A percentile compares a stretch with the other conserved stretches of the same genome.
Conservation (phyloP, 64 coral and sea anemone species). For the Cladopsammia gracilis region DNA sequence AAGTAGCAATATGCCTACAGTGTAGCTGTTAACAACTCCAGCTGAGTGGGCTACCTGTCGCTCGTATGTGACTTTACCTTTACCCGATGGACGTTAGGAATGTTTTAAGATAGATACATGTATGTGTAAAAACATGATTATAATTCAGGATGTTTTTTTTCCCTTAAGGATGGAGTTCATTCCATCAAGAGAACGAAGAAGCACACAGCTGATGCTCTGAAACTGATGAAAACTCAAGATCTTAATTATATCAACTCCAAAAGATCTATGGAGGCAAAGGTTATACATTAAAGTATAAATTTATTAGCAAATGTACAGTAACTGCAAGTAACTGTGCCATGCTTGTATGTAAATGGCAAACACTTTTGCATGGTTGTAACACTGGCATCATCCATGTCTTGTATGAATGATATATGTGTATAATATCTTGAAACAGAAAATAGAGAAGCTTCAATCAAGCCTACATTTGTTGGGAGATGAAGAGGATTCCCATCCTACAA, state of each 20-base stretch:
- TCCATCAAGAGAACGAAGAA: slow-evolving; percentile 41
- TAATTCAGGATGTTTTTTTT: background rate
- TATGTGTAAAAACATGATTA: background rate
- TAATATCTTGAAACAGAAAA: slow-evolving; percentile 67
- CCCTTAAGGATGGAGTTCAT: slow-evolving; percentile 83
- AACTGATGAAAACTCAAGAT: slow-evolving; percentile 97
- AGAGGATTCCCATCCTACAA: slow-evolving; percentile 35
- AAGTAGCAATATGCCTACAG: too few relatives aligned
- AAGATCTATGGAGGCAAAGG: slow-evolving; percentile 86
- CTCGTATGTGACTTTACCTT: too few relatives aligned
- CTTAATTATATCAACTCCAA: slow-evolving; percentile 92
- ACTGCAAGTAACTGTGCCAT: background rate
- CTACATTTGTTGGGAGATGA: slow-evolving; percentile 84
- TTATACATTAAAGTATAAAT: background rate
- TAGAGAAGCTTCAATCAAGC: slow-evolving; percentile 85
- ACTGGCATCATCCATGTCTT: too few relatives aligned
- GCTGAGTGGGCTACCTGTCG: too few relatives aligned
- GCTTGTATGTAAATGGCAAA: too few relatives aligned
- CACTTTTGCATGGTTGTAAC: too few relatives aligned
- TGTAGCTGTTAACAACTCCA: too few relatives aligned
- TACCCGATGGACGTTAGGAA: too few relatives aligned
- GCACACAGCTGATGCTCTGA: slow-evolving; percentile 73
- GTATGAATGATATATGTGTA: too few relatives aligned
- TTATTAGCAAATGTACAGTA: background rate
- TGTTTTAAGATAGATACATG: too few relatives aligned